Evolutionary conservation across 2,113 vertebrate genomes (phyloP).

Genomic region (Pachyramphus minor): DNA sequence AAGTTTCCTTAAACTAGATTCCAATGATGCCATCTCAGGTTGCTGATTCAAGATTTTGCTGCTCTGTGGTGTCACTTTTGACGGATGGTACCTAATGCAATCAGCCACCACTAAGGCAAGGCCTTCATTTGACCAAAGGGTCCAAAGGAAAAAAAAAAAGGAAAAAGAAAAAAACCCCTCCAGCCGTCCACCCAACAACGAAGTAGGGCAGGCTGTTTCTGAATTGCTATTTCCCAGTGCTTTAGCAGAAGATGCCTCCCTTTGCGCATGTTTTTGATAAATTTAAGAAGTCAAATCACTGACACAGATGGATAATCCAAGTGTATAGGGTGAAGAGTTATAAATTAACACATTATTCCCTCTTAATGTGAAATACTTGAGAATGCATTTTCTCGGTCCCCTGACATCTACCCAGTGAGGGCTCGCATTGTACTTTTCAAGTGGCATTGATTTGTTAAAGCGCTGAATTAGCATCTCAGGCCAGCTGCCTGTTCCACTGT

Average conservation of each 20-base stretch:
- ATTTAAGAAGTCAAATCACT: slow-evolving; percentile 88
- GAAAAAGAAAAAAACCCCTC: not conserved
- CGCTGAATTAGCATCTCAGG: slow-evolving; percentile 96
- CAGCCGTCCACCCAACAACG: not conserved
- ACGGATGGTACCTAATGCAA: slow-evolving; percentile 85
- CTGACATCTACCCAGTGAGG: slow-evolving; percentile 90
- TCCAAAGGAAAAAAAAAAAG: not conserved
- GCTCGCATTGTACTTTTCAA: slow-evolving; percentile 94
- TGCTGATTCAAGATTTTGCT: slow-evolving; percentile 81
- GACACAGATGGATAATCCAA: slow-evolving; percentile 98
- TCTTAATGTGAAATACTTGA: slow-evolving; percentile 94
- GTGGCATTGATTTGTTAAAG: slow-evolving; percentile 99
- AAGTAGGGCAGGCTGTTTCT: slow-evolving; percentile 37
- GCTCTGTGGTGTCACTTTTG: slow-evolving; percentile 80
- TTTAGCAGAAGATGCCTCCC: slow-evolving; percentile 71
- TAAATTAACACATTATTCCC: slow-evolving; percentile 99
- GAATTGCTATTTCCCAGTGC: slow-evolving; percentile 53
- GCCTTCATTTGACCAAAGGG: slow-evolving; percentile 54
- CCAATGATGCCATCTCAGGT: slow-evolving; percentile 74
- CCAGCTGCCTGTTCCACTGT: slow-evolving; percentile 85
- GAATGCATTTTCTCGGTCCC: slow-evolving; percentile 87
- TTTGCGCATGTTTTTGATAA: slow-evolving; percentile 87
- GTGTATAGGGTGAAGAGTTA: slow-evolving; percentile 91
- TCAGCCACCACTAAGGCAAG: slow-evolving; percentile 75
- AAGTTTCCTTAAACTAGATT: slow-evolving; percentile 79